These are phyloP conservation scores for Pseudomugil gertrudae DNA, from an alignment of 2,797 vertebrate genomes.

Conservation along the genomic window DNA sequence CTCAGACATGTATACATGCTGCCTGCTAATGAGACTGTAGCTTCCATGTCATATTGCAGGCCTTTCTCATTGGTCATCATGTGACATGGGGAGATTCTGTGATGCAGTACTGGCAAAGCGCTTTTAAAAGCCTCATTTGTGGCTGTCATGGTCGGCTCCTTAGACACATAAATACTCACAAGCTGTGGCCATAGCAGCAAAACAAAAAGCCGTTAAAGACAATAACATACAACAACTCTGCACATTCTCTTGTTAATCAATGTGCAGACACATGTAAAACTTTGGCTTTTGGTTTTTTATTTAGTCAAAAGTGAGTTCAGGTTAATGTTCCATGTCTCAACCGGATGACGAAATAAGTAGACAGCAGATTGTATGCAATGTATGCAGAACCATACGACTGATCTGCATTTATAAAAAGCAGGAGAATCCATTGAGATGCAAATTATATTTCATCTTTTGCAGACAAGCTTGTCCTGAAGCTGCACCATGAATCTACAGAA, in stretches of 20 bases:
- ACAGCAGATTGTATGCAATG: neutral
- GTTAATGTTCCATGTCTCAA: neutral
- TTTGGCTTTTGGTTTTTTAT: too few relatives aligned
- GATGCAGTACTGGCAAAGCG: neutral
- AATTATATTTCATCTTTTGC: neutral
- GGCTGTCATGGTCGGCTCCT: slow-evolving; percentile 9
- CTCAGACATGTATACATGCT: neutral
- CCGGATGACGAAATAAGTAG: neutral
- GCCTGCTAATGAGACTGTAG: slow-evolving; percentile 47
- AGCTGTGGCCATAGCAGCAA: neutral
- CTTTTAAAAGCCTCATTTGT: slow-evolving; percentile 37
- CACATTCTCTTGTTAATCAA: too few relatives aligned
- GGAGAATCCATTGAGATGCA: neutral
- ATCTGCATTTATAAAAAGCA: neutral
- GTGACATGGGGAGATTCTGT: neutral
- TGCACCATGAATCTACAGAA: neutral
- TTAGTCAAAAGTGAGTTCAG: too few relatives aligned
- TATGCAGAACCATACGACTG: too few relatives aligned
- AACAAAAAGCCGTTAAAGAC: neutral
- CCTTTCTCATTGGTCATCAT: neutral
- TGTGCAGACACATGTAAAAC: too few relatives aligned
- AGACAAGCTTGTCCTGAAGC: neutral
- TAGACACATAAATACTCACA: neutral
- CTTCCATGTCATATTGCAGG: neutral
- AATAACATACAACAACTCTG: neutral